Evolutionary conservation across 1,140 invertebrate genomes (phyloP).

Genomic region (Teleopsis dalmanni): DNA sequence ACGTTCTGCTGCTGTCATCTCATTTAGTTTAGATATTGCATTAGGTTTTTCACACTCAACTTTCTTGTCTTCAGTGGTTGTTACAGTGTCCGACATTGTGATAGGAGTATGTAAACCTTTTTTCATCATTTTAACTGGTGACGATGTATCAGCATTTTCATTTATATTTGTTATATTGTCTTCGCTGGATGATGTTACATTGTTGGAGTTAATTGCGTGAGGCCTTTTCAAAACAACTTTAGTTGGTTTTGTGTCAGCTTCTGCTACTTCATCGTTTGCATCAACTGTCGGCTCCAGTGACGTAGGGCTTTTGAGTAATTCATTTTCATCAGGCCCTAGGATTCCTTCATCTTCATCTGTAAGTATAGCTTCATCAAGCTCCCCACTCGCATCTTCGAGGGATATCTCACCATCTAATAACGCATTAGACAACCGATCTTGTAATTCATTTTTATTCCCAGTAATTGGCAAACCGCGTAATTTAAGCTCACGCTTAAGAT

Average conservation of each 20-base stretch:
- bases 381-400: constrained; percentile 47
- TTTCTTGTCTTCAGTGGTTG: constrained; percentile 37
- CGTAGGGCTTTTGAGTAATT: constrained; percentile 35
- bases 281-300: too few species aligned
- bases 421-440: constrained; percentile 63
- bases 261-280: constrained; percentile 4
- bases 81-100: constrained; percentile 1
- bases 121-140: constrained; percentile 10
- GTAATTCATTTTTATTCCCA: constrained; percentile 74
- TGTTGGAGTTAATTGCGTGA: constrained; percentile 22
- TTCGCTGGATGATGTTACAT: constrained; percentile 5
- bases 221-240: constrained; percentile 60
- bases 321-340: constrained; percentile 28
- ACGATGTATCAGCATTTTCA: constrained; percentile 14
- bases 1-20: constrained; percentile 59
- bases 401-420: constrained; percentile 49
- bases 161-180: constrained; percentile 7
- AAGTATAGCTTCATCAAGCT: constrained; percentile 32
- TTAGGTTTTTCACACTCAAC: neutral
- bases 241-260: constrained; percentile 35
- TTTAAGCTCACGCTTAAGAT: constrained; percentile 73
- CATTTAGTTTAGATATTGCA: constrained; percentile 49
- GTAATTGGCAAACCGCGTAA: constrained; percentile 60
- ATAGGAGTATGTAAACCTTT: constrained; percentile 13
- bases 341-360: constrained; percentile 32